Conservation (phyloP, 2,888 invertebrate species). For the Doris montereyensis region DNA sequence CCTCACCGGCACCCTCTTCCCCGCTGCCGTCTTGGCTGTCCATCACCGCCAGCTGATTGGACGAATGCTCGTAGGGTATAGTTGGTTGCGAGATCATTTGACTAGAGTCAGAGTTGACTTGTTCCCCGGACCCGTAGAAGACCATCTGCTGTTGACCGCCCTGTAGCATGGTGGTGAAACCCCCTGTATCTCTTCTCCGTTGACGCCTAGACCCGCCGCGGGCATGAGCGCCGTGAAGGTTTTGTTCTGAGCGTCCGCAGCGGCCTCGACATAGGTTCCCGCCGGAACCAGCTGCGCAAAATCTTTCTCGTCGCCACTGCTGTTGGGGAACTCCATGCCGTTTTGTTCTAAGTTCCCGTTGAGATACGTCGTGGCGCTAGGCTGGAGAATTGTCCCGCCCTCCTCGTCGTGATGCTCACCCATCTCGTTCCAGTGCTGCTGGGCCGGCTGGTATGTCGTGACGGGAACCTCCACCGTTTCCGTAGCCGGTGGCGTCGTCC, state of each 20-base stretch:
- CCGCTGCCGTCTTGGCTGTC: conserved; percentile 8
- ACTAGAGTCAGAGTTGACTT: not conserved
- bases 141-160: conserved; percentile 28
- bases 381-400: not conserved
- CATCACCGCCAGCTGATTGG: conserved; percentile 26
- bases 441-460: not conserved
- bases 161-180: conserved; percentile 30
- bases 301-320: conserved; percentile 37
- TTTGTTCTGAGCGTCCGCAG: conserved; percentile 27
- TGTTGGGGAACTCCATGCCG: conserved; percentile 32
- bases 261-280: conserved; percentile 33
- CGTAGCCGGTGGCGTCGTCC: not conserved
- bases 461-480: no score
- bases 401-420: not conserved
- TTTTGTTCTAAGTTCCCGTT: conserved; percentile 36
- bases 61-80: conserved; percentile 13
- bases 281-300: conserved; percentile 40
- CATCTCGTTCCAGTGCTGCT: conserved; percentile 11
- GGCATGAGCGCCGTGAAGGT: conserved; percentile 41
- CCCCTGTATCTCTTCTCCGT: conserved; percentile 36
- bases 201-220: conserved; percentile 32
- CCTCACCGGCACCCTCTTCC: conserved; percentile 3
- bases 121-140: conserved; percentile 25
- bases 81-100: not conserved
- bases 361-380: conserved; percentile 20